Conservation (phyloP, 2,888 invertebrate genomes). For the Ophion ventricosus region DNA sequence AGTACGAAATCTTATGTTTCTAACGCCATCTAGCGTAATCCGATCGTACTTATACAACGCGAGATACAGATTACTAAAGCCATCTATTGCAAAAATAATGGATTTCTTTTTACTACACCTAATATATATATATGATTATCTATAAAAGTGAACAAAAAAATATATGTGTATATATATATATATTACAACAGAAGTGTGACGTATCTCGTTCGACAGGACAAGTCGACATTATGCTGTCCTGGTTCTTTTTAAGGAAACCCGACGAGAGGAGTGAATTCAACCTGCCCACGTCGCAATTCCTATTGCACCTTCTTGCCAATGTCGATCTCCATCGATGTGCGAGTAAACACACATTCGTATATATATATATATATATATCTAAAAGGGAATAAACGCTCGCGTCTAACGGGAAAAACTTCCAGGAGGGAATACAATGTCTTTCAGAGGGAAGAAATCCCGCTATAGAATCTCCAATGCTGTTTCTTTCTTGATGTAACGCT, state of each 20-base stretch:
- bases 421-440: slow-evolving; percentile 20
- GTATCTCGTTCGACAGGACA: slow-evolving; percentile 58
- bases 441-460: slow-evolving; percentile 11
- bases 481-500: not conserved
- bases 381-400: not conserved
- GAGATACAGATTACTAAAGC: too few species aligned
- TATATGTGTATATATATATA: slow-evolving; percentile 2
- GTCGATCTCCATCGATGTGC: slow-evolving; percentile 44
- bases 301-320: slow-evolving; percentile 59
- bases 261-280: slow-evolving; percentile 62
- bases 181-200: slow-evolving; percentile 59
- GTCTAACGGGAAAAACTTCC: slow-evolving; percentile 39
- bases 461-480: not conserved
- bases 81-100: too few species aligned
- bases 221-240: slow-evolving; percentile 55
- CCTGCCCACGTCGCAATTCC: slow-evolving; percentile 67
- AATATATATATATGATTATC: slow-evolving; percentile 21
- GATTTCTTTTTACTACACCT: too few species aligned
- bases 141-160: not conserved
- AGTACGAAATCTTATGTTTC: too few species aligned
- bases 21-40: too few species aligned
- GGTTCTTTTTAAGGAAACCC: slow-evolving; percentile 68
- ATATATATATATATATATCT: not conserved
- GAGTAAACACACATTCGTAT: not conserved
- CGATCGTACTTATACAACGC: too few species aligned